Evolutionary conservation across 30 jellyfish, hydroid and myxozoan species (phyloP).

Genomic region (Aurelia aurita complex sp. Pacific): DNA sequence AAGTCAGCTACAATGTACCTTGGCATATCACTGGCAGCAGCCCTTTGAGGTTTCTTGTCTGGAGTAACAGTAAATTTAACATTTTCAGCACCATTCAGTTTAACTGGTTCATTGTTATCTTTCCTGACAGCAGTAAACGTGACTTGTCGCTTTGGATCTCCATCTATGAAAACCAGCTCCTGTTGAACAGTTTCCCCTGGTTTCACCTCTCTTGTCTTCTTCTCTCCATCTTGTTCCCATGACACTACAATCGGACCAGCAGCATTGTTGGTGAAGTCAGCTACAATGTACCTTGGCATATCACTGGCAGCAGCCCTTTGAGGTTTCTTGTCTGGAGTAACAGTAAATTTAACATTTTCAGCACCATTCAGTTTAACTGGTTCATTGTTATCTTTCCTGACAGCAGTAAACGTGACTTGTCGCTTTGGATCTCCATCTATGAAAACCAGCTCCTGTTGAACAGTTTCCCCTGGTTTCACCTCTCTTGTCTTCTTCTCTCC

Average conservation of each 20-base stretch:
- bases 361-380: background rate
- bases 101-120: background rate
- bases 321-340: too few species aligned
- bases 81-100: too few species aligned
- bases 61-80: too few species aligned
- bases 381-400: background rate
- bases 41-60: too few species aligned
- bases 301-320: too few species aligned
- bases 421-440: background rate
- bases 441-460: background rate
- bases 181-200: background rate
- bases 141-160: background rate
- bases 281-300: too few species aligned
- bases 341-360: too few species aligned
- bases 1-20: slow-evolving; percentile 4
- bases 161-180: background rate
- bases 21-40: background rate
- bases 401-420: slow-evolving; percentile 4
- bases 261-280: too few species aligned
- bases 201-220: background rate
- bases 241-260: too few species aligned
- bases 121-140: slow-evolving; percentile 3
- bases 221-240: too few species aligned
- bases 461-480: background rate
- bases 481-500: background rate